Percentiles rank a stretch among this genome's conserved stretches.
These are phyloP conservation scores for Saguinus midas DNA, from an alignment of 2,113 vertebrate genomes.

Conservation along the genomic window DNA sequence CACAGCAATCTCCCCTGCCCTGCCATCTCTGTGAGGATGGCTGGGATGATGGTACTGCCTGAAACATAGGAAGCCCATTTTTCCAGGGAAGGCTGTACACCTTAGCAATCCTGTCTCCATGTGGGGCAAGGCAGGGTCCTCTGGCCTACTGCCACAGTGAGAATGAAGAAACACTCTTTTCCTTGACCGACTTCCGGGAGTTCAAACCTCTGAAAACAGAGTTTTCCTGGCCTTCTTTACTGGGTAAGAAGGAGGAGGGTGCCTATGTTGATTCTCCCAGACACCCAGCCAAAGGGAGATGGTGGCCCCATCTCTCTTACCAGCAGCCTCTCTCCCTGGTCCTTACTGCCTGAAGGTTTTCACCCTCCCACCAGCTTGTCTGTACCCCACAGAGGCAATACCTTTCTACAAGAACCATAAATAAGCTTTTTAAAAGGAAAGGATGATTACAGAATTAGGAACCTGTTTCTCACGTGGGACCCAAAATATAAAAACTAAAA, in stretches of 20 bases:
- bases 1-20: neutral
- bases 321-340: neutral
- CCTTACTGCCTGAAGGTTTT: neutral
- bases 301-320: fast-evolving
- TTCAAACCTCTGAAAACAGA: neutral
- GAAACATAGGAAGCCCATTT: neutral
- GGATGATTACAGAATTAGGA: neutral
- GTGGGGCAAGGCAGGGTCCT: neutral
- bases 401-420: neutral
- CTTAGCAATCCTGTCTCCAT: too few relatives aligned
- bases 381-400: neutral
- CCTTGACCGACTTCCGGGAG: neutral
- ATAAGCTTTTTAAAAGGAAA: neutral
- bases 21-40: neutral
- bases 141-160: too few relatives aligned
- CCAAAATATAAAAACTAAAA: neutral
- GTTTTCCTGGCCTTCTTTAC: neutral
- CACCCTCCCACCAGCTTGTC: neutral
- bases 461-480: neutral
- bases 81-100: too few relatives aligned
- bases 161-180: neutral
- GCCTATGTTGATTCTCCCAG: neutral
- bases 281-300: neutral
- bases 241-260: neutral
- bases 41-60: neutral